A percentile compares a stretch with the other conserved stretches of the same genome.
Evolutionary conservation across 2,113 vertebrate genomes (phyloP).

Genomic region (Mastomys natalensis): DNA sequence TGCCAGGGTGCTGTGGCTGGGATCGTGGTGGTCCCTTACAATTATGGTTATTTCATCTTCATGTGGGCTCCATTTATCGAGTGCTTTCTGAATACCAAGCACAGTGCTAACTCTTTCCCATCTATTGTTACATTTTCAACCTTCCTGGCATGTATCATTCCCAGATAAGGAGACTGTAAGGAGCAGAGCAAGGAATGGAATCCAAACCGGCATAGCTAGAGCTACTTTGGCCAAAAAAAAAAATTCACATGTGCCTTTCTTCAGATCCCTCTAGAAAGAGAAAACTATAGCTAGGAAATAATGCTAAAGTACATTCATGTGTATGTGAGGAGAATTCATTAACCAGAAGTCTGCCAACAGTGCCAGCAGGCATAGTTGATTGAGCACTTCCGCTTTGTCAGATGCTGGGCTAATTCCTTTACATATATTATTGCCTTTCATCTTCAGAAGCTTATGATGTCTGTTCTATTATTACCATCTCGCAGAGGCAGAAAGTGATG

Average conservation of each 20-base stretch:
- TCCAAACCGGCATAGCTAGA: not conserved
- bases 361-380: not conserved
- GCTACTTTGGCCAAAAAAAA: not conserved
- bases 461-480: constrained; percentile 18
- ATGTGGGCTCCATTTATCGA: not conserved
- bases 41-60: not conserved
- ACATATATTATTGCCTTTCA: constrained; percentile 39
- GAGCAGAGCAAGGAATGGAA: constrained; percentile 24
- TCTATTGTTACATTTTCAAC: constrained; percentile 5
- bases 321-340: constrained; percentile 6
- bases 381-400: not conserved
- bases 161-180: not conserved
- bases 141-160: not conserved
- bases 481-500: constrained; percentile 36
- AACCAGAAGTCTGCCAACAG: not conserved
- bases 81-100: not conserved
- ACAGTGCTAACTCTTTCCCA: not conserved
- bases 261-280: constrained; percentile 15
- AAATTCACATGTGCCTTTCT: not conserved
- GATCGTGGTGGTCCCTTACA: not conserved
- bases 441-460: constrained; percentile 2
- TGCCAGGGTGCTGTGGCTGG: not conserved
- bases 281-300: constrained; percentile 32
- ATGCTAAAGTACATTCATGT: not conserved
- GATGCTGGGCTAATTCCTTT: not conserved